Evolutionary conservation across 2,797 vertebrate genomes (phyloP).

Genomic region (Vipera latastei): DNA sequence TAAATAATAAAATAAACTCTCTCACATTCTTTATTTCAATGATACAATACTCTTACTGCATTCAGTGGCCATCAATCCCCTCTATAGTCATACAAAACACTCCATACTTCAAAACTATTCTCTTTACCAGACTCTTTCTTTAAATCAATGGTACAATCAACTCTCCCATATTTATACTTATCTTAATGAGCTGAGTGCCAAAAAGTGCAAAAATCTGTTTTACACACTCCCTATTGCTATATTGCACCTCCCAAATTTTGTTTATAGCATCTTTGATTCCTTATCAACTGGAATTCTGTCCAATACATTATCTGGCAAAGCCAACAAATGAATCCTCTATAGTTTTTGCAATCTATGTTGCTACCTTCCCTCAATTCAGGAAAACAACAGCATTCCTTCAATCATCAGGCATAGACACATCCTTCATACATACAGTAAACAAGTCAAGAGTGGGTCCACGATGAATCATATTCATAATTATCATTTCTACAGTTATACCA

Average conservation of each 20-base stretch:
- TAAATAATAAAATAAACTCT: no score
- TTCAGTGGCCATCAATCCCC: not conserved
- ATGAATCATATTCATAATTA: not conserved
- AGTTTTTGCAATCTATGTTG: not conserved
- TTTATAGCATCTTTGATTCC: not conserved
- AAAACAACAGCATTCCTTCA: not conserved
- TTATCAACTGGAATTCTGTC: not conserved
- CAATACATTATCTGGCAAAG: not conserved
- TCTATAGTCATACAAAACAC: not conserved
- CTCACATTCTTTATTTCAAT: not conserved
- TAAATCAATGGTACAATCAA: not conserved
- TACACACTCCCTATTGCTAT: not conserved
- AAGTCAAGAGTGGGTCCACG: not conserved
- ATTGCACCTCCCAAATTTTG: not conserved
- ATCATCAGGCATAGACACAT: not conserved
- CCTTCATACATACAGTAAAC: not conserved
- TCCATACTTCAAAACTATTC: not conserved
- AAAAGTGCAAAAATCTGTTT: not conserved
- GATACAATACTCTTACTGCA: not conserved
- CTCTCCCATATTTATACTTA: not conserved
- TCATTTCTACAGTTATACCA: not conserved
- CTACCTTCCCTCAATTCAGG: not conserved
- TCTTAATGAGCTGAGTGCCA: not conserved
- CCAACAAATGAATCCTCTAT: not conserved
- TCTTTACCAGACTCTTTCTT: not conserved